phyloP scores from a whole-genome alignment of 2,888 invertebrate genomes.

The Tetragonisca angustula region DNA sequence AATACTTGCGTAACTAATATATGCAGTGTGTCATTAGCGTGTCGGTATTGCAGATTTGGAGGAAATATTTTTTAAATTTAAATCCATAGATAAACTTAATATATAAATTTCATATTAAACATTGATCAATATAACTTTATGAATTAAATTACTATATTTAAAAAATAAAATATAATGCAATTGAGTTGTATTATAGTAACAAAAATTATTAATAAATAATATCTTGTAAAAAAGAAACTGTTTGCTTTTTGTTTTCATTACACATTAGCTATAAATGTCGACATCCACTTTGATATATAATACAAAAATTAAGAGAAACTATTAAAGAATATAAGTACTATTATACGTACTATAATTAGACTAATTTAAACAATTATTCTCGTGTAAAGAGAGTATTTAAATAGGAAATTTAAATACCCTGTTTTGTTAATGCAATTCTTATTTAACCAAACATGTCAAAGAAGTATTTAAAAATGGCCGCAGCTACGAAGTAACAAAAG shows the following conservation, averaged over 20 bases:
- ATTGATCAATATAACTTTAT: not conserved
- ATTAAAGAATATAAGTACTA: not conserved
- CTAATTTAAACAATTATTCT: not conserved
- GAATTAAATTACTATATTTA: not conserved
- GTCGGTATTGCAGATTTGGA: constrained; percentile 20
- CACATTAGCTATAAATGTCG: not conserved
- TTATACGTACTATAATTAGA: not conserved
- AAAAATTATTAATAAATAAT: constrained; percentile 1
- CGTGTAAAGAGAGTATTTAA: not conserved
- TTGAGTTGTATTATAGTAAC: not conserved
- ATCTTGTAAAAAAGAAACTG: not conserved
- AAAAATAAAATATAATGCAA: not conserved
- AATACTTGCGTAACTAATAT: constrained; percentile 10
- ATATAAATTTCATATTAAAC: not conserved
- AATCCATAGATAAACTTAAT: not conserved
- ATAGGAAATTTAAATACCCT: not conserved
- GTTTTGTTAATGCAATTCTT: not conserved
- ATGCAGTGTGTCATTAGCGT: not conserved
- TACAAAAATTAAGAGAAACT: not conserved
- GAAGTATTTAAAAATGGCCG: constrained; percentile 76
- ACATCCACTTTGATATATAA: not conserved
- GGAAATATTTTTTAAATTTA: constrained; percentile 10
- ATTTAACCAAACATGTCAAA: constrained; percentile 52
- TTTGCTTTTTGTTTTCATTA: not conserved
- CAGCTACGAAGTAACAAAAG: constrained; percentile 33